A percentile compares a stretch with the other conserved stretches of the same genome.
These are phyloP conservation scores for Phrynocephalus forsythii DNA, from an alignment of 2,797 vertebrate species.

Conservation along the genomic window DNA sequence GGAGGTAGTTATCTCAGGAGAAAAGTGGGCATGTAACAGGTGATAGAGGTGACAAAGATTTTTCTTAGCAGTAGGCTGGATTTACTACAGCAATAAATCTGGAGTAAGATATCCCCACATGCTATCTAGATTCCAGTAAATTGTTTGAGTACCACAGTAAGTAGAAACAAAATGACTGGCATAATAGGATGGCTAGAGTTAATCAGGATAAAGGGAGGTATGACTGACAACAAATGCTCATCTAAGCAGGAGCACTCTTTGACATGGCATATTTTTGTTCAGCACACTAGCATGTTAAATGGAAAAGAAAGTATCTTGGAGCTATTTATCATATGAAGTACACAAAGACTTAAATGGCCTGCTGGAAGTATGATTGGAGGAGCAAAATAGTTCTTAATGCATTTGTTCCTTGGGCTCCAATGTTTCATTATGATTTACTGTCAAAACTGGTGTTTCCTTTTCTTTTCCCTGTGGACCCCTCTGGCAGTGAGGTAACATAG, in stretches of 20 bases:
- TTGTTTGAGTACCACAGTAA: no score
- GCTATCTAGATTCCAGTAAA: no score
- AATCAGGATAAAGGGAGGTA: not conserved
- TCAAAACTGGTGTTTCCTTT: not conserved
- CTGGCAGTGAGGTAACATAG: not conserved
- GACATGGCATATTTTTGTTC: no score
- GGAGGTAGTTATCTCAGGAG: no score
- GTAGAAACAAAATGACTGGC: no score
- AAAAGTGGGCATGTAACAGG: no score
- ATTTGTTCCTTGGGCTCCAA: not conserved
- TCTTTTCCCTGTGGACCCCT: not conserved
- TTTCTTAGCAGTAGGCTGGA: no score
- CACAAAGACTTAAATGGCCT: slow-evolving; percentile 8
- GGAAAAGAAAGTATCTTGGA: slow-evolving; percentile 8
- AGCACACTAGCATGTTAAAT: slow-evolving; percentile 14
- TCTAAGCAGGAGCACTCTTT: not conserved
- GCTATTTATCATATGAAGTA: not conserved
- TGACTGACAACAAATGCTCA: not conserved
- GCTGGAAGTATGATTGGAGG: not conserved
- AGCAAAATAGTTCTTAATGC: slow-evolving; percentile 10
- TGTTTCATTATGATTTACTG: slow-evolving; percentile 4
- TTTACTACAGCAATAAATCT: no score
- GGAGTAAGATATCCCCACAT: no score
- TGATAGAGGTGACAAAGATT: no score
- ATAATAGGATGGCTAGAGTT: no score